phyloP scores from a whole-genome alignment of 92 coral and sea anemone genomes.

The Porites cylindrica region DNA sequence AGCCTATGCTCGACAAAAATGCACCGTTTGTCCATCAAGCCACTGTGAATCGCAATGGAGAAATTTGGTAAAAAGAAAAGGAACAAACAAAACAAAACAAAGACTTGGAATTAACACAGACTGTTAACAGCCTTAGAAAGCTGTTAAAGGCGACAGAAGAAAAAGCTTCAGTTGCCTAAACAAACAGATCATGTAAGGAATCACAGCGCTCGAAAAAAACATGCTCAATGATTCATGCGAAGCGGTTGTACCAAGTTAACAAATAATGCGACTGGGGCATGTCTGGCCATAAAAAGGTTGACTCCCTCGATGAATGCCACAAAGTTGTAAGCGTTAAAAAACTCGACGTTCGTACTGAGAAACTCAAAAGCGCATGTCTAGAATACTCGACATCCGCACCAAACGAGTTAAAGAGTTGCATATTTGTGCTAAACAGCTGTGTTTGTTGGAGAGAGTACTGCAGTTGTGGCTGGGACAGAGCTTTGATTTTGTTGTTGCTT shows the following conservation, averaged over 20 bases:
- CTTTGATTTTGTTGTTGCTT: neutral
- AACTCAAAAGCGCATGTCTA: too few relatives aligned
- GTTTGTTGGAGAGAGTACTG: neutral
- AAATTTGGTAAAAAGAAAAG: constrained; percentile 2
- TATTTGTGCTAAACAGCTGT: neutral
- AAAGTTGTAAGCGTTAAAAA: constrained; percentile 1
- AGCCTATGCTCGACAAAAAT: constrained; percentile 3
- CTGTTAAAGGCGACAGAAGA: constrained; percentile 2
- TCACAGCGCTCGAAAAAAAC: constrained; percentile 15
- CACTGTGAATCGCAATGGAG: neutral
- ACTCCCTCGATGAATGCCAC: constrained; percentile 6
- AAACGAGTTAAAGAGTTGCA: neutral
- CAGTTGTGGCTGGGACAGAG: neutral
- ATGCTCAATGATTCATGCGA: constrained; percentile 10
- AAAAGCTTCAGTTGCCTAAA: neutral
- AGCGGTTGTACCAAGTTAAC: neutral
- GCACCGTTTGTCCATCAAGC: constrained; percentile 12
- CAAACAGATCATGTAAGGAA: neutral
- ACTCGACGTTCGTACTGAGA: too few relatives aligned
- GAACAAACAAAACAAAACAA: neutral
- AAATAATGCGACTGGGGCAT: neutral
- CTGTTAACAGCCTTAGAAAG: constrained; percentile 14
- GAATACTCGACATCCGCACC: too few relatives aligned
- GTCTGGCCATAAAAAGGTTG: neutral
- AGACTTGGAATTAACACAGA: neutral